Percentiles rank a stretch among this genome's conserved stretches.
These are phyloP conservation scores for Pampus argenteus DNA, from an alignment of 2,797 vertebrate species.

Conservation along the genomic window DNA sequence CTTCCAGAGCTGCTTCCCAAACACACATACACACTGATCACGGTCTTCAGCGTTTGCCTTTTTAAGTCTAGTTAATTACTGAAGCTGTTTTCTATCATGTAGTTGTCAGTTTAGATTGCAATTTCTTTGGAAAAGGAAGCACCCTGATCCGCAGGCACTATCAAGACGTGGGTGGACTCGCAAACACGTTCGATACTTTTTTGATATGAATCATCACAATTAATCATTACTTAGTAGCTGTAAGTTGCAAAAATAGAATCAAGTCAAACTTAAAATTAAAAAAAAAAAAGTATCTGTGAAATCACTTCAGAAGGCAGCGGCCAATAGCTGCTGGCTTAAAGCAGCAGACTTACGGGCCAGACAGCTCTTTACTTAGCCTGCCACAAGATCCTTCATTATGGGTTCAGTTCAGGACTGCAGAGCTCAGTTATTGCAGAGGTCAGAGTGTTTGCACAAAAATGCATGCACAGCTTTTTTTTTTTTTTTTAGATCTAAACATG, in stretches of 20 bases:
- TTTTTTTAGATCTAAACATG: not conserved
- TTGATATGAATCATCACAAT: not conserved
- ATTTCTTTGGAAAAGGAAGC: conserved; percentile 7
- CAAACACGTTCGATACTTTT: conserved; percentile 13
- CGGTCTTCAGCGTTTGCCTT: not conserved
- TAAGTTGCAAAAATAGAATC: not conserved
- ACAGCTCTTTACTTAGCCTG: not conserved
- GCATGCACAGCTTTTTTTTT: not conserved
- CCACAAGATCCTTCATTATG: not conserved
- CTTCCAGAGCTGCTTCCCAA: conserved; percentile 23
- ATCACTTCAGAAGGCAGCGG: not conserved
- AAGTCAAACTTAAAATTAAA: not conserved
- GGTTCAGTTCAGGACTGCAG: not conserved
- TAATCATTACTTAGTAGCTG: no score
- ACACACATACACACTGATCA: not conserved
- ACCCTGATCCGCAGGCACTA: not conserved
- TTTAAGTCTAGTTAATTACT: conserved; percentile 9
- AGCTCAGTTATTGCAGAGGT: not conserved
- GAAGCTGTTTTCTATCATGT: conserved; percentile 2
- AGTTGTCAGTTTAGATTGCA: conserved; percentile 1
- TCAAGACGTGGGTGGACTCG: conserved; percentile 1
- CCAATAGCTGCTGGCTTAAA: conserved; percentile 6
- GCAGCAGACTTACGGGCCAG: not conserved
- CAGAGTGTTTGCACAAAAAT: not conserved
- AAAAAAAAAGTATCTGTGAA: not conserved